Conservation (phyloP, 2,113 vertebrate genomes). For the Bubo scandiacus region DNA sequence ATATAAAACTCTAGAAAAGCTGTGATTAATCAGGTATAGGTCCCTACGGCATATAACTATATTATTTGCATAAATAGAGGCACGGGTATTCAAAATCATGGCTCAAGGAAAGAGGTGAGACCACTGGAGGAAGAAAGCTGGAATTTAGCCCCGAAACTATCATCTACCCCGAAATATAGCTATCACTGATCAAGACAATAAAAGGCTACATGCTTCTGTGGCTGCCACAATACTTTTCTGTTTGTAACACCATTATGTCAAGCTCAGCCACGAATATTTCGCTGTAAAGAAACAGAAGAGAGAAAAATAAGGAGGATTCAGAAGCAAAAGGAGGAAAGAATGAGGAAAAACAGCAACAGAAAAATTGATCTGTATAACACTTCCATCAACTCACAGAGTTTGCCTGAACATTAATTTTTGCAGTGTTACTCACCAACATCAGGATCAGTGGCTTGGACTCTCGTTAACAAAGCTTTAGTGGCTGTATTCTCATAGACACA, state of each 20-base stretch:
- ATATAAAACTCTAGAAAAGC: slow-evolving; percentile 17
- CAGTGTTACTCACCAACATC: slow-evolving; percentile 76
- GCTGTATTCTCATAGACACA: slow-evolving; percentile 95
- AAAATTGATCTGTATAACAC: background rate
- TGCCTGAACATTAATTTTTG: background rate
- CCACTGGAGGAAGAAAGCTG: background rate
- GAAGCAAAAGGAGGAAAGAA: background rate
- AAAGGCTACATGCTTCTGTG: background rate
- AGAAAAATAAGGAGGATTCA: background rate
- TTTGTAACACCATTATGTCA: background rate
- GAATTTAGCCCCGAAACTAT: background rate
- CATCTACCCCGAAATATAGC: background rate
- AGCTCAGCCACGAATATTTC: background rate
- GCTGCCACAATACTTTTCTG: background rate
- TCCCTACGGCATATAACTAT: background rate
- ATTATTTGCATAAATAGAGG: background rate
- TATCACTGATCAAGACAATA: background rate
- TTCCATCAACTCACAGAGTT: background rate
- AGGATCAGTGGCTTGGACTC: slow-evolving; percentile 92
- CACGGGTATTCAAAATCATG: background rate
- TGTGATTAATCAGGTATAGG: slow-evolving; percentile 31
- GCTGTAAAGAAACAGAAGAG: background rate
- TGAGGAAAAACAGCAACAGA: background rate
- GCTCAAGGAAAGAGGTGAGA: background rate
- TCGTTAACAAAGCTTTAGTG: slow-evolving; percentile 89